These are phyloP conservation scores for Baronia brevicornis DNA, from an alignment of 2,888 invertebrate genomes.

Conservation along the genomic window DNA sequence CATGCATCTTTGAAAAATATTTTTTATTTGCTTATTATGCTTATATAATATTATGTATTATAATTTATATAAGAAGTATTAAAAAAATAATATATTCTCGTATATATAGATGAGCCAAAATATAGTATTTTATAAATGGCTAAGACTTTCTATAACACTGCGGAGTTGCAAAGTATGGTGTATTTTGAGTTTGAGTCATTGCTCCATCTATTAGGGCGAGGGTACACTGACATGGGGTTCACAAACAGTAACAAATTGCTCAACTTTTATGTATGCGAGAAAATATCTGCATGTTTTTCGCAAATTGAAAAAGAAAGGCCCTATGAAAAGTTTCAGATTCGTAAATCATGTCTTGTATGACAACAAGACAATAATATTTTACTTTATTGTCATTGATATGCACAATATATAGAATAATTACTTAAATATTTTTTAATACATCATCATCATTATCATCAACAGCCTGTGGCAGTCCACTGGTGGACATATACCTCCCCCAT, in stretches of 20 bases:
- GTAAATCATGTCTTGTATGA: no score
- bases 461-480: no score
- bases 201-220: slow-evolving; percentile 11
- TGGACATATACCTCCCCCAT: no score
- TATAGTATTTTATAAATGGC: slow-evolving; percentile 1
- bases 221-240: slow-evolving; percentile 6
- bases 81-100: no score
- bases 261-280: neutral
- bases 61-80: no score
- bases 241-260: slow-evolving; percentile 9
- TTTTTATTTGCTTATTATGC: no score
- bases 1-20: no score
- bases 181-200: slow-evolving; percentile 9
- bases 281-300: neutral
- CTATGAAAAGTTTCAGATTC: neutral
- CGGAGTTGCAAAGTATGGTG: slow-evolving; percentile 6
- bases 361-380: neutral
- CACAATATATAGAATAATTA: no score
- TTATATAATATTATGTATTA: no score
- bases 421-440: no score
- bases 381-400: neutral
- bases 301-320: neutral
- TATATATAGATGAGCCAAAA: no score
- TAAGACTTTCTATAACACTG: neutral
- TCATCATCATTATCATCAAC: no score